phyloP scores from a whole-genome alignment of 2,113 vertebrate genomes.

The Myodes glareolus region DNA sequence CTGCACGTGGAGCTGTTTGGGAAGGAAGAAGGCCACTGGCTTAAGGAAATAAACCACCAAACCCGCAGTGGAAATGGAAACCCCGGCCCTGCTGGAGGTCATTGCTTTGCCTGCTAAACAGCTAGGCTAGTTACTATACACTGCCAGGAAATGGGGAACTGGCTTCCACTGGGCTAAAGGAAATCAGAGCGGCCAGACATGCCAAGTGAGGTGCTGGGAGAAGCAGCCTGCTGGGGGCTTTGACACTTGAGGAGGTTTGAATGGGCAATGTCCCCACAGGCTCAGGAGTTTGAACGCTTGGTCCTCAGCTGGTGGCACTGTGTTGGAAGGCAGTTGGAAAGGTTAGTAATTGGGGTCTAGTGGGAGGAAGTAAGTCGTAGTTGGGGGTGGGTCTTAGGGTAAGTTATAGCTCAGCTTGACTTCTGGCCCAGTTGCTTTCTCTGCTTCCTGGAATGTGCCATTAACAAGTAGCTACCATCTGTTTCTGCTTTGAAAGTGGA shows the following conservation, averaged over 20 bases:
- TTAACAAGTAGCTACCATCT: neutral
- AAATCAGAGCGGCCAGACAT: neutral
- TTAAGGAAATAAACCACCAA: neutral
- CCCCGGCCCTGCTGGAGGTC: neutral
- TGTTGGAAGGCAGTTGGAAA: neutral
- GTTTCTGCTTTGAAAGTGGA: neutral
- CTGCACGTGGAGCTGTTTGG: neutral
- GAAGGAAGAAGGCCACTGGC: neutral
- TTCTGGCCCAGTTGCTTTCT: neutral
- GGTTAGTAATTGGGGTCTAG: neutral
- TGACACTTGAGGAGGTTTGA: neutral
- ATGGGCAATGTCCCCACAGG: neutral
- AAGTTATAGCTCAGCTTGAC: neutral
- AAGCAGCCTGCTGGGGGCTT: neutral
- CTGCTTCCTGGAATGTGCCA: neutral
- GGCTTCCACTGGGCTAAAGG: neutral
- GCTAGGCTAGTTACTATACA: neutral
- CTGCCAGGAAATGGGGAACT: no score
- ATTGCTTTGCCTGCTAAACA: neutral
- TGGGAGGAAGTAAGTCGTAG: neutral
- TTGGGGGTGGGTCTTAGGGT: neutral
- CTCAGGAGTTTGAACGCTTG: neutral
- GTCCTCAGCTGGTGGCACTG: neutral
- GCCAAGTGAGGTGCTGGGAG: neutral
- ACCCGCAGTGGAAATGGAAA: neutral